Evolutionary conservation across 2,888 invertebrate species (phyloP), one percentile per base, ranked within the genome.

Genomic region (Cephus nigrinus): DNA sequence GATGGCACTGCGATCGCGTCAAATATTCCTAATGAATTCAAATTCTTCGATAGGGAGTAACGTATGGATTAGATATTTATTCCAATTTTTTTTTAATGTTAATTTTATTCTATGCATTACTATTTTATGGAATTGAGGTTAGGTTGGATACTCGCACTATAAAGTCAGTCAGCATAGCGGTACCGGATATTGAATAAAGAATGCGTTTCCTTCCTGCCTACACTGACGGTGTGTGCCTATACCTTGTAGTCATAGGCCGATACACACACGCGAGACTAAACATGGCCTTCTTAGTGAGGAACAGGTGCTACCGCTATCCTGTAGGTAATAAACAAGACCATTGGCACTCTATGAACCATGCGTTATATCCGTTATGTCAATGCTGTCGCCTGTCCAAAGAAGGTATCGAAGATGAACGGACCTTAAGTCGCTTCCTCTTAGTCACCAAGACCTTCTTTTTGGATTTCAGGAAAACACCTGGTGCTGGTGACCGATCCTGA

Each of bases 401-500:
- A 55, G 55, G 55, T 55, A 15, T 9, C 55, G 55, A 55, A 55
- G 55, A 55, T 23, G 55, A 55, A 55, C 23, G 2, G 23, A 55
- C 23, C 23, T 23, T 23, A 55, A 55, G 79, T 81, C 9, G 74
- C 69, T 80, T 80, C 78, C 78, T 80, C 77, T 35, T 69, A 32
- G 78, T 68, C 74, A 81, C 71, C 69, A 73, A 68, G 36, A 30
- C 15, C 73, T 75, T 82, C 9, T 55, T 55, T 55, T 23, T 55
- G 55, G 1, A 32, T 92, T 92, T 76, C 93, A 96, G 96, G 94
- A 84, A 94, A 95, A 88, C 95, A 95, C 86, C 92, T 96, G 80
- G 95, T 96, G 40, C 93, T 96, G 89, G 94, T 95, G 82, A 95
- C 95, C 36, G 96, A 96, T 89, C 95, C 96, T 0, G 96, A 96